These are phyloP conservation scores for Littorina saxatilis DNA, from an alignment of 1,140 invertebrate species.

Conservation along the genomic window DNA sequence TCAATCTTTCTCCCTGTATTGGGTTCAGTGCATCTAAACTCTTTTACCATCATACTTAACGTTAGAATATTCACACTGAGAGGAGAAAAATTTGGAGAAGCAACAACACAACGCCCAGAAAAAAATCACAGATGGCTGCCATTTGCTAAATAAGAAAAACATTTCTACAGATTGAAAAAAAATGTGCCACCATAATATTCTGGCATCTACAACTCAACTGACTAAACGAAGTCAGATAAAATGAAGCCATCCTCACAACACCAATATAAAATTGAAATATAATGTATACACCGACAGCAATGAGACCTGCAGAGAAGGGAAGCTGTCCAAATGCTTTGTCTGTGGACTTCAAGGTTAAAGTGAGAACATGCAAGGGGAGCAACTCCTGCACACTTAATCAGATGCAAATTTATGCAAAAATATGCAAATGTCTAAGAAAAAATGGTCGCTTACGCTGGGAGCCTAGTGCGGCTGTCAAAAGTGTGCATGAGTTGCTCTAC, in stretches of 20 bases:
- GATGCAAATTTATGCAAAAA: background rate
- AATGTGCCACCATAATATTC: too few species aligned
- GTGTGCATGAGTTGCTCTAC: constrained; percentile 32
- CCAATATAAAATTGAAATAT: constrained; percentile 3
- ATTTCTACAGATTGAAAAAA: too few species aligned
- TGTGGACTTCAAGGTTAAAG: constrained; percentile 5
- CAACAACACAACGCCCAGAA: constrained; percentile 34
- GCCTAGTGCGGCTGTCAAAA: constrained; percentile 6
- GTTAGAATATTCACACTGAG: background rate
- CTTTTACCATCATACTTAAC: constrained; percentile 4
- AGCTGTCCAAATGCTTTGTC: background rate
- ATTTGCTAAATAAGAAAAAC: too few species aligned
- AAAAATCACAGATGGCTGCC: background rate
- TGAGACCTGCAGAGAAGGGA: constrained; percentile 1
- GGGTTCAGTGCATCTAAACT: constrained; percentile 1
- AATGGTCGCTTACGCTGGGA: background rate
- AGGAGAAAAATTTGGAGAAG: constrained; percentile 45
- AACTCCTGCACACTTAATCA: constrained; percentile 5
- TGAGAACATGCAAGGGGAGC: background rate
- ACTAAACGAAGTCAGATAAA: background rate
- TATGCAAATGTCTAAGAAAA: background rate
- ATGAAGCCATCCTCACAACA: constrained; percentile 25
- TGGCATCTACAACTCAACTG: background rate
- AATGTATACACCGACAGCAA: constrained; percentile 11
- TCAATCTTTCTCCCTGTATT: too few species aligned